Evolutionary conservation across 37 sponge, comb jelly and placozoan species (phyloP), one percentile per base, ranked within the genome.

Genomic region (Halichondria panicea): DNA sequence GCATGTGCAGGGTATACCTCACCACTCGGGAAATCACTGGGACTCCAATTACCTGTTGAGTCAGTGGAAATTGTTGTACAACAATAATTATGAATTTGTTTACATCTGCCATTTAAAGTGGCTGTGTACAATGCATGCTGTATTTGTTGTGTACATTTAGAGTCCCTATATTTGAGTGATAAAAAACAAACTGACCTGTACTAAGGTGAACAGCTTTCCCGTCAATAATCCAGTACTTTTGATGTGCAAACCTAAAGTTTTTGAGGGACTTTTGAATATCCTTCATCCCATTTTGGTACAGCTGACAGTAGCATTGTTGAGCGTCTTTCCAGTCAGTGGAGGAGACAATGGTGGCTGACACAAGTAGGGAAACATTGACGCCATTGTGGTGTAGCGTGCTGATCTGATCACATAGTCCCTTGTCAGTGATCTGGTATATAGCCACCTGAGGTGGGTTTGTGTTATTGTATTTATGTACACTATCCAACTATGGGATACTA

Each of bases 141-240:
- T n/a, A n/a, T n/a, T n/a, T n/a, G n/a, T n/a, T n/a, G n/a, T n/a
- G n/a, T n/a, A n/a, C n/a, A n/a, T n/a, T n/a, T n/a, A n/a, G n/a
- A n/a, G n/a, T n/a, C n/a, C n/a, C n/a, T n/a, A n/a, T n/a, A n/a
- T n/a, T n/a, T n/a, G n/a, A n/a, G n/a, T n/a, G n/a, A n/a, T n/a
- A n/a, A n/a, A n/a, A n/a, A n/a, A n/a, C 1, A 30, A 30, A 54
- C 82, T 67, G 31, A 89, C 94, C 94, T 35, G 94, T 85, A 63
- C 91, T 89, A 38, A 93, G 90, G 68, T 93, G 91, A 52, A 93
- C 84, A 25, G 72, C 70, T 15, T 84, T 78, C 60, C 78, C 55
- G 70, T 93, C 94, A 2, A 89, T 71, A 15, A 93, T 93, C 90
- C 94, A 93, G 34, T 79, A 86, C 87, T 93, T 93, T 54, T 93